phyloP scores from a whole-genome alignment of 1,140 invertebrate species.

The Drosophila grimshawi region DNA sequence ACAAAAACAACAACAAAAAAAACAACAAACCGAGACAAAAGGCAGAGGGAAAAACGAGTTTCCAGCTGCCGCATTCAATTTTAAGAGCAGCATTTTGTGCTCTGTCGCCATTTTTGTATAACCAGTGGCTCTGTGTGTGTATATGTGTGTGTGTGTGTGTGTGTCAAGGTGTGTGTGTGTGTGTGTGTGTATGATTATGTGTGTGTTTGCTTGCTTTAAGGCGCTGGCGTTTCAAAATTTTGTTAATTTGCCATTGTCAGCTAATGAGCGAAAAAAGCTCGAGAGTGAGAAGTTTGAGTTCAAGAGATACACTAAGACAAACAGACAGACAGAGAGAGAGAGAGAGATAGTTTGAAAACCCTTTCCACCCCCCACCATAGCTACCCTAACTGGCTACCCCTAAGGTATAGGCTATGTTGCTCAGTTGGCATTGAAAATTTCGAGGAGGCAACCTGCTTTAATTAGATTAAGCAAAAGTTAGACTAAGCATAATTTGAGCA shows the following conservation, averaged over 20 bases:
- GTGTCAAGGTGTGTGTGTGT: slow-evolving; percentile 6
- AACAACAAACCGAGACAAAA: not conserved
- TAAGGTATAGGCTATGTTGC: no score
- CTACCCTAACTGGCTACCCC: no score
- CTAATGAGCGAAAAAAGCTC: slow-evolving; percentile 30
- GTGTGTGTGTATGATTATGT: slow-evolving; percentile 6
- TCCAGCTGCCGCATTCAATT: slow-evolving; percentile 41
- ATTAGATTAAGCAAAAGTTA: slow-evolving; percentile 11
- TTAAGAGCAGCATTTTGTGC: slow-evolving; percentile 39
- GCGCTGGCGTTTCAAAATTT: slow-evolving; percentile 25
- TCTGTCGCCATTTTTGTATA: slow-evolving; percentile 39
- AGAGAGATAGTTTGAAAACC: no score
- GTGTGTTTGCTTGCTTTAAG: slow-evolving; percentile 12
- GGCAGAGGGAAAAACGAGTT: slow-evolving; percentile 7
- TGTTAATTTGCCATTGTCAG: slow-evolving; percentile 53
- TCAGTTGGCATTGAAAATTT: no score
- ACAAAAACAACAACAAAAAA: not conserved
- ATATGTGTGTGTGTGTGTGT: slow-evolving; percentile 7
- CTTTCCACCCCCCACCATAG: no score
- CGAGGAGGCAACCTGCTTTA: not conserved
- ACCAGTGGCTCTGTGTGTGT: not conserved
- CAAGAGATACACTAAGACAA: not conserved
- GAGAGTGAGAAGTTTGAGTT: not conserved
- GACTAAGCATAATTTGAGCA: slow-evolving; percentile 12
- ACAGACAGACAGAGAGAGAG: no score